These are phyloP conservation scores for Chesias legatella DNA, from an alignment of 2,888 invertebrate species.

Conservation along the genomic window DNA sequence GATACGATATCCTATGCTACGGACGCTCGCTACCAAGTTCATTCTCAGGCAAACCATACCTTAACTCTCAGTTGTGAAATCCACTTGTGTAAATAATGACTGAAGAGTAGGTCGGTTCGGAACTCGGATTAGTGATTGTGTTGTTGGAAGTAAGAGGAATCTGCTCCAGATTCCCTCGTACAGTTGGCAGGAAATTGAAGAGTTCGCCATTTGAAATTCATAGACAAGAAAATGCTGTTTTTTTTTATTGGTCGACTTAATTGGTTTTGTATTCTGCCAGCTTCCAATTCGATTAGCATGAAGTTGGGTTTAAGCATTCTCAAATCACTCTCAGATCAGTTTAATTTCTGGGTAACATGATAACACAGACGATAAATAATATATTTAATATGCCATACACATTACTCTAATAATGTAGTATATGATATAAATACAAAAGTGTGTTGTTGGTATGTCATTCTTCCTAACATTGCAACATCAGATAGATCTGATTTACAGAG, in stretches of 20 bases:
- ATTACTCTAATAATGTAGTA: too few species aligned
- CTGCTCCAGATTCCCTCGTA: constrained; percentile 12
- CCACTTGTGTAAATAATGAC: constrained; percentile 24
- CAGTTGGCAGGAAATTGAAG: constrained; percentile 4
- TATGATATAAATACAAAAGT: too few species aligned
- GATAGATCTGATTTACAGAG: too few species aligned
- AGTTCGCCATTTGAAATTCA: constrained; percentile 3
- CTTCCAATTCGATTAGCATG: too few species aligned
- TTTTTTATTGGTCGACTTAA: constrained; percentile 4
- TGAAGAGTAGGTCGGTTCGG: constrained; percentile 16
- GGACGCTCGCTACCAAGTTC: neutral
- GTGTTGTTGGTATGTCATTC: too few species aligned
- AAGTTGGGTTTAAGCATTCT: too few species aligned
- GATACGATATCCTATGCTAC: neutral
- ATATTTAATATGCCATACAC: too few species aligned
- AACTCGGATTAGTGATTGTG: constrained; percentile 20
- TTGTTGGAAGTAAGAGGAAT: constrained; percentile 15
- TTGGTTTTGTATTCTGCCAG: too few species aligned
- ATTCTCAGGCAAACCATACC: constrained; percentile 4
- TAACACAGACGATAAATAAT: too few species aligned
- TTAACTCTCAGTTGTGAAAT: constrained; percentile 21
- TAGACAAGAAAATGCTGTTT: constrained; percentile 16
- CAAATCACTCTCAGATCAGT: too few species aligned
- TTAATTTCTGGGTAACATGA: too few species aligned
- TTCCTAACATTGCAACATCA: too few species aligned